phyloP scores from a whole-genome alignment of 2,888 invertebrate genomes.

The Coelinius sp. region DNA sequence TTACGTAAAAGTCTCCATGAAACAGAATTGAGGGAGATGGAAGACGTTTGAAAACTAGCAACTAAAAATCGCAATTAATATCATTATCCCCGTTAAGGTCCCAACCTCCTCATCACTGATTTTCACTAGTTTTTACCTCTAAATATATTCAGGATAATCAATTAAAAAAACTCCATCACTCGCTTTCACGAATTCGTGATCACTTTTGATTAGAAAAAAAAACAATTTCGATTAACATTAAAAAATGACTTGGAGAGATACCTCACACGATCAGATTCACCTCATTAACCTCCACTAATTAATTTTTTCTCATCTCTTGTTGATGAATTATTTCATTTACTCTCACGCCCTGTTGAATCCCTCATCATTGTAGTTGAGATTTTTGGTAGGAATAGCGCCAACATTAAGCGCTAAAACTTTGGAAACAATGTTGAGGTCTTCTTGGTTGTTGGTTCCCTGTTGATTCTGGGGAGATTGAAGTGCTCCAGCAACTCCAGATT shows the following conservation, averaged over 20 bases:
- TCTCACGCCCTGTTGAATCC: constrained; percentile 45
- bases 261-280: not conserved
- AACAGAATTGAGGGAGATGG: constrained; percentile 11
- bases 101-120: constrained; percentile 47
- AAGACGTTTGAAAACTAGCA: constrained; percentile 35
- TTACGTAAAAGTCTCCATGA: constrained; percentile 29
- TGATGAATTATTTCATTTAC: not conserved
- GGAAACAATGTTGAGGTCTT: constrained; percentile 85
- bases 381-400: constrained; percentile 73
- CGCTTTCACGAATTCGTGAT: constrained; percentile 11
- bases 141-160: constrained; percentile 2
- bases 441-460: constrained; percentile 71
- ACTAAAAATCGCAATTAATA: constrained; percentile 55
- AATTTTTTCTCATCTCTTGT: not conserved
- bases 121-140: not conserved
- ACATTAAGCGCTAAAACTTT: constrained; percentile 87
- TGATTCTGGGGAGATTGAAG: constrained; percentile 47
- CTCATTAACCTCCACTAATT: not conserved
- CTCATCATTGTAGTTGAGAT: constrained; percentile 50
- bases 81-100: constrained; percentile 53
- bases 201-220: not conserved
- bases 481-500: constrained; percentile 76
- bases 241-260: no score
- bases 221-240: not conserved
- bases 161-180: not conserved